These are phyloP conservation scores for Drosophila biarmipes DNA, from an alignment of 1,140 invertebrate genomes.

Conservation along the genomic window DNA sequence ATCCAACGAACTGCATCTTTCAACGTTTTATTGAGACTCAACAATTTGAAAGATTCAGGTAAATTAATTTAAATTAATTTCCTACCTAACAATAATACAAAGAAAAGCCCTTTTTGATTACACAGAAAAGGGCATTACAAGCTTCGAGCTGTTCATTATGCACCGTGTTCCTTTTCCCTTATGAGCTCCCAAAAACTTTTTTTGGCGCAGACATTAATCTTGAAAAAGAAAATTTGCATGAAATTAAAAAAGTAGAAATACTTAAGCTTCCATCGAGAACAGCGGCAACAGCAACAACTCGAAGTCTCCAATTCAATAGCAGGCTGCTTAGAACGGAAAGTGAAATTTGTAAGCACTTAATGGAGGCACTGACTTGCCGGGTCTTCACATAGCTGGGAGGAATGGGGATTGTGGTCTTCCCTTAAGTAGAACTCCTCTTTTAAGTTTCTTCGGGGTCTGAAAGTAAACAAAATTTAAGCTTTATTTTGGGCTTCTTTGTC, in stretches of 20 bases:
- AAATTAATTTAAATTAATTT: no score
- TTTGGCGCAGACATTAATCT: conserved; percentile 74
- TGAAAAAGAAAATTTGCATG: conserved; percentile 80
- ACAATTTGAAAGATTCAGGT: no score
- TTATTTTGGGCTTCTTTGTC: not conserved
- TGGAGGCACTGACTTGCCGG: conserved; percentile 21
- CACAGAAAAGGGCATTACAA: conserved; percentile 8
- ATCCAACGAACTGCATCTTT: no score
- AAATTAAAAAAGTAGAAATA: conserved; percentile 79
- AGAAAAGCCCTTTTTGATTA: not conserved
- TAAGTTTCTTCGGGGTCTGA: not conserved
- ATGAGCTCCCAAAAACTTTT: conserved; percentile 47
- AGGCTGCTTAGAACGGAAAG: conserved; percentile 57
- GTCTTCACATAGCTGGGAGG: not conserved
- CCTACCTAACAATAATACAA: not conserved
- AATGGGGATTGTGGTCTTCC: not conserved
- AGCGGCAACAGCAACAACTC: conserved; percentile 31
- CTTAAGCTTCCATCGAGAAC: conserved; percentile 50
- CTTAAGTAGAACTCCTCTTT: not conserved
- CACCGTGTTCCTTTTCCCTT: conserved; percentile 15
- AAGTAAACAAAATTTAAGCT: conserved; percentile 12
- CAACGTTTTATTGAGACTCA: no score
- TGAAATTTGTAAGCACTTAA: conserved; percentile 79
- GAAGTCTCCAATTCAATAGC: conserved; percentile 19
- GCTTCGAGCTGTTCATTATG: conserved; percentile 8